These are phyloP conservation scores for Hydra vulgaris DNA, from an alignment of 30 jellyfish, hydroid and myxozoan species.

Conservation along the genomic window DNA sequence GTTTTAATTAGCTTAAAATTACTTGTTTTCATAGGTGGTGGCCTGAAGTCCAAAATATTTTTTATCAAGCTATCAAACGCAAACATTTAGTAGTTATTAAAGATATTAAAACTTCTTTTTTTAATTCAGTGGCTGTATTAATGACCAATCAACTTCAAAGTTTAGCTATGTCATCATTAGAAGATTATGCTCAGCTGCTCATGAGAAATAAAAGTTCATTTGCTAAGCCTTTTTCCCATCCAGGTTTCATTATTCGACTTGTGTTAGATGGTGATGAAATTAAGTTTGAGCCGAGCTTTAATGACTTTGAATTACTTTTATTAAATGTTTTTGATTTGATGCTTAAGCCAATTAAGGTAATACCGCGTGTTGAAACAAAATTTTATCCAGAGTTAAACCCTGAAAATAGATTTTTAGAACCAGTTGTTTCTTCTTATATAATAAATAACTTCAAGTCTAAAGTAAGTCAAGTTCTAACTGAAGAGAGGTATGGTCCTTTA, in stretches of 20 bases:
- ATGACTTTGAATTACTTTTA: constrained; percentile 62
- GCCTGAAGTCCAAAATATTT: constrained; percentile 87
- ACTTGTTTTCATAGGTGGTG: constrained; percentile 94
- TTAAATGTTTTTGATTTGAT: constrained; percentile 79
- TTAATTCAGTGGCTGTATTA: constrained; percentile 80
- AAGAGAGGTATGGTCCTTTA: constrained; percentile 70
- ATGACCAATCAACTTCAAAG: constrained; percentile 89
- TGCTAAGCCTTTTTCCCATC: constrained; percentile 44
- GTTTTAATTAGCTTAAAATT: no score
- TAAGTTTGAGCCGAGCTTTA: constrained; percentile 83
- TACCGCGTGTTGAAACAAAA: constrained; percentile 87
- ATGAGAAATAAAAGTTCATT: constrained; percentile 40
- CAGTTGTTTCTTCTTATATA: constrained; percentile 53
- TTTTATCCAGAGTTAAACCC: constrained; percentile 85
- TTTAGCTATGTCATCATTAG: constrained; percentile 59
- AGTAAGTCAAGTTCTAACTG: constrained; percentile 27
- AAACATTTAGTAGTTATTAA: constrained; percentile 57
- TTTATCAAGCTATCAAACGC: constrained; percentile 85
- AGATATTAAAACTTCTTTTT: constrained; percentile 56
- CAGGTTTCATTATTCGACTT: constrained; percentile 70
- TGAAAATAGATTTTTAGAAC: constrained; percentile 49
- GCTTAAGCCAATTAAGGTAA: constrained; percentile 77
- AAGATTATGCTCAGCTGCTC: constrained; percentile 41
- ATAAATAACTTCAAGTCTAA: constrained; percentile 40
- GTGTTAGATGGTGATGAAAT: constrained; percentile 52